These are phyloP conservation scores for Seriola aureovittata DNA, from an alignment of 2,113 vertebrate species.

Conservation along the genomic window DNA sequence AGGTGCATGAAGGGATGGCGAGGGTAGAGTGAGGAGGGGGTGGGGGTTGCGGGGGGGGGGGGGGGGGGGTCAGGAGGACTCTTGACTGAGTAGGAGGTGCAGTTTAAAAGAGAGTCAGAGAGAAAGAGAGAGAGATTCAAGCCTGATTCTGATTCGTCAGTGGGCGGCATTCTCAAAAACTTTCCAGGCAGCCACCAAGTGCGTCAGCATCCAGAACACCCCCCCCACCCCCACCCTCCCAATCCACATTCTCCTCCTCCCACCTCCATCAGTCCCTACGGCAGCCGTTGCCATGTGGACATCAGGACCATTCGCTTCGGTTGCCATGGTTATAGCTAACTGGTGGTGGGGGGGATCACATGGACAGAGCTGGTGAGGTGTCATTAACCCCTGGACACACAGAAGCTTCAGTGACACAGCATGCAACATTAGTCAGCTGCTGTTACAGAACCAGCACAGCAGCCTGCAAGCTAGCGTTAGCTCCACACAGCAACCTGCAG, in stretches of 20 bases:
- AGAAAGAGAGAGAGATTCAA: slow-evolving; percentile 51
- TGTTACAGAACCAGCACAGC: slow-evolving; percentile 9
- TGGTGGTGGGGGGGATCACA: slow-evolving; percentile 47
- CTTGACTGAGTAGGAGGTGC: slow-evolving; percentile 74
- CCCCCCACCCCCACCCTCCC: neutral
- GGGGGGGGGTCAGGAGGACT: slow-evolving; percentile 63
- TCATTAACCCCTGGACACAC: slow-evolving; percentile 64
- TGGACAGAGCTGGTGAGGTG: slow-evolving; percentile 59
- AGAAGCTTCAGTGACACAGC: slow-evolving; percentile 29
- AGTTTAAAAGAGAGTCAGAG: slow-evolving; percentile 57
- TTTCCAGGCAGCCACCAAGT: slow-evolving; percentile 68
- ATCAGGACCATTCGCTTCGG: slow-evolving; percentile 51
- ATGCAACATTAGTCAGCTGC: slow-evolving; percentile 54
- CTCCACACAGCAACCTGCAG: neutral
- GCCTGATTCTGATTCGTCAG: slow-evolving; percentile 66
- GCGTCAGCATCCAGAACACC: slow-evolving; percentile 67
- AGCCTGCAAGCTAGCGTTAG: neutral
- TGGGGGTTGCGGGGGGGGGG: neutral
- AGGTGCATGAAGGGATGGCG: slow-evolving; percentile 64
- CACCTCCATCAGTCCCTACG: slow-evolving; percentile 59
- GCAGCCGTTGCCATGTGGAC: slow-evolving; percentile 79
- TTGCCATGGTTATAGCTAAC: slow-evolving; percentile 72
- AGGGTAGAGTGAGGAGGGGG: neutral
- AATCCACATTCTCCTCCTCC: slow-evolving; percentile 36
- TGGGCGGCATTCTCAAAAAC: slow-evolving; percentile 75